Evolutionary conservation across 2,797 vertebrate species (phyloP).

Genomic region (Podarcis siculus): DNA sequence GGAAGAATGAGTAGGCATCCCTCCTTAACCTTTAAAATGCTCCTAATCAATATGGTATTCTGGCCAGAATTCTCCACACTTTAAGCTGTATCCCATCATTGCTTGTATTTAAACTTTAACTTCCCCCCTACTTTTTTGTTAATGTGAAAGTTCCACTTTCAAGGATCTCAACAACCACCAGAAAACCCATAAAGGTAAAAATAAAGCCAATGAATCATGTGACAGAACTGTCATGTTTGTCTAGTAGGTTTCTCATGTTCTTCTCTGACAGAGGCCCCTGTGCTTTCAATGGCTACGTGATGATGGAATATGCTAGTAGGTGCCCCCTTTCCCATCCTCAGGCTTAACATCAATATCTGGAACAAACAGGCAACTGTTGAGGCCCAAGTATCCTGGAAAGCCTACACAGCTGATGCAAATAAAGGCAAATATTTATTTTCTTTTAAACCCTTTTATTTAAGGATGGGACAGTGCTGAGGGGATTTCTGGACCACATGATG

Average conservation of each 20-base stretch:
- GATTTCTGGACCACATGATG: neutral
- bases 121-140: neutral
- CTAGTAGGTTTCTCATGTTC: neutral
- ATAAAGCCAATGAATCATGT: neutral
- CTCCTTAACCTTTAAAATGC: neutral
- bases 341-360: neutral
- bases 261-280: neutral
- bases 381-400: neutral
- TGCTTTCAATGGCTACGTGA: neutral
- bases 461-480: neutral
- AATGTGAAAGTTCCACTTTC: neutral
- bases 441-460: neutral
- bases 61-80: neutral
- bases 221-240: neutral
- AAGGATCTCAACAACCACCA: neutral
- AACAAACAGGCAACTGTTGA: neutral
- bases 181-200: neutral
- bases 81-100: neutral
- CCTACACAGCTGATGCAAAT: neutral
- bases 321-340: neutral
- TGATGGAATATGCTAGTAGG: neutral
- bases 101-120: neutral
- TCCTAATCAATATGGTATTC: neutral
- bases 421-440: neutral
- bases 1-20: neutral